phyloP scores from a whole-genome alignment of 2,113 vertebrate genomes.

The Pomatostomus ruficeps region DNA sequence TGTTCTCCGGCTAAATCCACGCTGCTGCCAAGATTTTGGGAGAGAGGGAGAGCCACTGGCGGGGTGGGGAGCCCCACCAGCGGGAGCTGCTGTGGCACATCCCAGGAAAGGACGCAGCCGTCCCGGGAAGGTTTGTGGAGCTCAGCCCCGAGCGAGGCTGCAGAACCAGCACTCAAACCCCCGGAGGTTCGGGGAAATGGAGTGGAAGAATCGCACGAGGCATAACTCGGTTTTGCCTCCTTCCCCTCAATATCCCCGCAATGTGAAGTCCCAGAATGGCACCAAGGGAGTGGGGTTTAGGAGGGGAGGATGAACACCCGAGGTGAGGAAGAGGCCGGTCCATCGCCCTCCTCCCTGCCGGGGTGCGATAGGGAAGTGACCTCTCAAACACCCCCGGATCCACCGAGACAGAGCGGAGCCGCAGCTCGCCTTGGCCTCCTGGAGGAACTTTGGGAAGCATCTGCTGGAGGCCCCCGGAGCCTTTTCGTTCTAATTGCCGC shows the following conservation, averaged over 20 bases:
- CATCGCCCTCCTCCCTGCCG: neutral
- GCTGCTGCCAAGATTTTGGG: neutral
- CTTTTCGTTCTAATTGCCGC: conserved; percentile 61
- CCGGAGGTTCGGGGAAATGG: neutral
- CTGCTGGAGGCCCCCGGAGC: conserved; percentile 46
- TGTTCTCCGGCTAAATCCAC: neutral
- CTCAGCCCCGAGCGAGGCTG: neutral
- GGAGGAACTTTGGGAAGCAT: conserved; percentile 39
- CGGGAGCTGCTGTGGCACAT: neutral
- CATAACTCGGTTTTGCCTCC: neutral
- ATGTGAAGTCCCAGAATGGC: neutral
- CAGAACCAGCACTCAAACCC: neutral
- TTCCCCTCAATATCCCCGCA: neutral
- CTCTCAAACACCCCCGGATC: no score
- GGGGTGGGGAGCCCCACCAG: neutral
- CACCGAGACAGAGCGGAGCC: no score
- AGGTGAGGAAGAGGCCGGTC: neutral
- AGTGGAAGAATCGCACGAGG: neutral
- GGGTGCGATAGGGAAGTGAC: neutral
- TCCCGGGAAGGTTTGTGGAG: neutral
- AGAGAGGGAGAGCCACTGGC: neutral
- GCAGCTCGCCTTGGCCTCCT: conserved; percentile 47
- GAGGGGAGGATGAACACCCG: neutral
- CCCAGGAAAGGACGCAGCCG: neutral
- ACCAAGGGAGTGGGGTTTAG: neutral